These are phyloP conservation scores for Tiphia femorata DNA, from an alignment of 2,888 invertebrate species.

Conservation along the genomic window DNA sequence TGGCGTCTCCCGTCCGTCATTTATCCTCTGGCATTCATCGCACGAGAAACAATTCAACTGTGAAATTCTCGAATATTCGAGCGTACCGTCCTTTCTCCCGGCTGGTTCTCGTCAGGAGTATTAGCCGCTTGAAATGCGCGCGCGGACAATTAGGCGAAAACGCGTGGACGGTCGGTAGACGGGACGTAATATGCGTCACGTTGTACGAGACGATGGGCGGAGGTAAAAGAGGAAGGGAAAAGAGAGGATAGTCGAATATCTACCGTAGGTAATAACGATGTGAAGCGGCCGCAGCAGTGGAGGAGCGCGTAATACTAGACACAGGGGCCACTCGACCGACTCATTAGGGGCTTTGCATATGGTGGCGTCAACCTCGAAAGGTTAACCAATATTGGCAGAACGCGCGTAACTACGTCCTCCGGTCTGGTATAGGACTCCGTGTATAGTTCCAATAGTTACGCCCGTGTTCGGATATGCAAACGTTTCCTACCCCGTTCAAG, in stretches of 20 bases:
- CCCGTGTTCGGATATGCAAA: slow-evolving; percentile 57
- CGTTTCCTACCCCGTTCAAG: slow-evolving; percentile 51
- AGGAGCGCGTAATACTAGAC: slow-evolving; percentile 53
- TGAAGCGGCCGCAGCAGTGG: slow-evolving; percentile 29
- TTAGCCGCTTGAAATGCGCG: too few relatives aligned
- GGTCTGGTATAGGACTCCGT: slow-evolving; percentile 47
- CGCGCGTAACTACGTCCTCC: slow-evolving; percentile 66
- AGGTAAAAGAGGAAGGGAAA: slow-evolving; percentile 25
- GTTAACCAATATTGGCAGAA: slow-evolving; percentile 69
- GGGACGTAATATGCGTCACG: neutral
- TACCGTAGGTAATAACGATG: slow-evolving; percentile 45
- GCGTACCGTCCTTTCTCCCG: too few relatives aligned
- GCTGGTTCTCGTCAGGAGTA: too few relatives aligned
- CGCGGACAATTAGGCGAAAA: too few relatives aligned
- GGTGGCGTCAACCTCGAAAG: slow-evolving; percentile 68
- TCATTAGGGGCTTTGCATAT: slow-evolving; percentile 68
- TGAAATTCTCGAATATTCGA: too few relatives aligned
- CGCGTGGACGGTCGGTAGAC: neutral
- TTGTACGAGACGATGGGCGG: too few relatives aligned
- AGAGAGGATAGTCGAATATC: slow-evolving; percentile 37
- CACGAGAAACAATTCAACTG: too few relatives aligned
- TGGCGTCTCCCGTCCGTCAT: neutral
- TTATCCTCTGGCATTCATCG: too few relatives aligned
- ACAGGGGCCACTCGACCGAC: slow-evolving; percentile 63
- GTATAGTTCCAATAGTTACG: slow-evolving; percentile 54